Base-by-base conservation (phyloP, 2,113 vertebrate genomes). In the Bufo gargarizans region DNA sequence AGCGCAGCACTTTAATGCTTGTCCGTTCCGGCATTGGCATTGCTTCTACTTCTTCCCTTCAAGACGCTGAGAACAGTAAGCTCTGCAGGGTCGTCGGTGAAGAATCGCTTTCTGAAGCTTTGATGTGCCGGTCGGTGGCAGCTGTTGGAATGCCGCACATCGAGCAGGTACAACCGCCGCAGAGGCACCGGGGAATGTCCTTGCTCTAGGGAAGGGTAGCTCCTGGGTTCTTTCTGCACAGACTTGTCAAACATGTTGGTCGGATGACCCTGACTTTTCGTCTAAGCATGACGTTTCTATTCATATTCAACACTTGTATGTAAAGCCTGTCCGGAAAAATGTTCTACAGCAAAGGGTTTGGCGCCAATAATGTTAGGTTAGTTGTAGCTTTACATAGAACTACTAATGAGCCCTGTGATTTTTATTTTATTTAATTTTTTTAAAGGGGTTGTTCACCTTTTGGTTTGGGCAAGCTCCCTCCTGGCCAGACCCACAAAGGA, bases 181-280 rank as follows among this genome's bases (percentile, higher is more conserved):
- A 50, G 58, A 82, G 79, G 79, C 47, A 11, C 63, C 2, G 10
- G 45, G 55, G 47, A 63, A 55, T 22, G 71, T 33, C 65, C 47
- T 83, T 43, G 80, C 86, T 88, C n/a, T 67, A 67, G 87, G 87
- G 87, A 77, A 53, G 33, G 22, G 69, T 77, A 4, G n/a, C 43
- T 47, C 33, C 10, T 77, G 13, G 20, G 6, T 67, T 22, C 63
- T 19, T 83, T 78, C 50, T 83, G 81, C 77, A 49, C 49, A 77
- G 81, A 89, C 87, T 89, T 84, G 61, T 84, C 78, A 84, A 78
- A 89, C 87, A 84, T 84, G 87, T 78, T 78, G 72, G 33, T 77
- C 76, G 22, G 17, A 69, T 77, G 43, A 53, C 55, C 59, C 16
- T 19, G 85, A 8, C 6, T 72, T 61, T 77, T 61, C 72, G 63